Evolutionary conservation across 2,888 invertebrate genomes (phyloP).

Genomic region (Nymphalis c-album): DNA sequence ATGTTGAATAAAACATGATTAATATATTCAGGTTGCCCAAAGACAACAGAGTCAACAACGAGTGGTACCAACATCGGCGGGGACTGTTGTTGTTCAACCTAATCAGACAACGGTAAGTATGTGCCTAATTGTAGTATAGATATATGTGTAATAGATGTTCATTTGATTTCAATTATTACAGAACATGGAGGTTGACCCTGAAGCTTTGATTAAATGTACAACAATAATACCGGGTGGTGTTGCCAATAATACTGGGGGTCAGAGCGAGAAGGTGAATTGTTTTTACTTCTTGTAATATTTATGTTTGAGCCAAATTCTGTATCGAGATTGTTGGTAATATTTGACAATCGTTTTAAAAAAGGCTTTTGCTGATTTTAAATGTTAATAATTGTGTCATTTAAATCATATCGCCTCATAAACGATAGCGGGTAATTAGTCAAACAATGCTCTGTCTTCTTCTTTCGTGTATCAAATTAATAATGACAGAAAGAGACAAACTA

Average conservation of each 20-base stretch:
- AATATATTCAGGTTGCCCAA: conserved; percentile 66
- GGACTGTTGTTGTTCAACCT: conserved; percentile 59
- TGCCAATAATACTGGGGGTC: conserved; percentile 57
- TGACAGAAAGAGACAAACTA: too few species aligned
- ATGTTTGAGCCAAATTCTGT: too few species aligned
- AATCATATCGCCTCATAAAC: too few species aligned
- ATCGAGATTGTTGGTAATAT: too few species aligned
- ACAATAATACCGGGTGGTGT: conserved; percentile 74
- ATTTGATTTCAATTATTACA: conserved; percentile 36
- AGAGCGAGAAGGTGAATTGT: conserved; percentile 58
- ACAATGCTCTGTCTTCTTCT: too few species aligned
- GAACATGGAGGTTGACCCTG: conserved; percentile 75
- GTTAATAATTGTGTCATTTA: too few species aligned
- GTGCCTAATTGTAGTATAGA: not conserved
- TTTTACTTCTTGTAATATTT: too few species aligned
- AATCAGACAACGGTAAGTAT: conserved; percentile 56
- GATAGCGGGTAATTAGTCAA: too few species aligned
- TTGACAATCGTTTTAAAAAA: too few species aligned
- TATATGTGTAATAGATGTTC: not conserved
- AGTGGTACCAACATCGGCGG: conserved; percentile 46
- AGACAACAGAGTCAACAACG: conserved; percentile 76
- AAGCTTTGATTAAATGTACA: conserved; percentile 74
- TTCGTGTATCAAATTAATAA: too few species aligned
- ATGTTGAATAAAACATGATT: too few species aligned
- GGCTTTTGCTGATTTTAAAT: too few species aligned